Evolutionary conservation across 2,113 vertebrate genomes (phyloP).

Genomic region (Engraulis encrasicolus): DNA sequence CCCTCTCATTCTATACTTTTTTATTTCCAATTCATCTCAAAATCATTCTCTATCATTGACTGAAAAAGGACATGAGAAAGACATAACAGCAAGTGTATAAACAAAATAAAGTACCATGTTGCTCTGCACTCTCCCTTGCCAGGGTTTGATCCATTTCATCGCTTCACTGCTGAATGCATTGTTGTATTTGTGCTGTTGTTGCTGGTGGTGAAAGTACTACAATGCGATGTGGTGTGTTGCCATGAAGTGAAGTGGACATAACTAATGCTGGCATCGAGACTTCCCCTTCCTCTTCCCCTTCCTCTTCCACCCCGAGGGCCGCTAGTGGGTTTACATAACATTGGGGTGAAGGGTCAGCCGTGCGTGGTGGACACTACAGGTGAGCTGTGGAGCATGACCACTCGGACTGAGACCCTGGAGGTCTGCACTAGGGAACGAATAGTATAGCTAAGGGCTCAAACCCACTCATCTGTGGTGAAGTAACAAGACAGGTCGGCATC

Average conservation of each 20-base stretch:
- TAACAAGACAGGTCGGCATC: not conserved
- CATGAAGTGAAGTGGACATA: slow-evolving; percentile 60
- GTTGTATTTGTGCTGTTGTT: slow-evolving; percentile 21
- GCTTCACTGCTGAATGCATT: too few species aligned
- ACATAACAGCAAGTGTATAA: too few species aligned
- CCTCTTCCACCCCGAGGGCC: slow-evolving; percentile 30
- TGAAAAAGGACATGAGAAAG: too few species aligned
- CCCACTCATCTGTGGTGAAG: not conserved
- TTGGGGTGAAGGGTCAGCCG: slow-evolving; percentile 45
- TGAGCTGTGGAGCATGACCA: not conserved
- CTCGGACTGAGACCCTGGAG: not conserved
- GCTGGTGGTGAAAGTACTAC: slow-evolving; percentile 60
- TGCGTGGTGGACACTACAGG: not conserved
- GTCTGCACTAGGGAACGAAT: too few species aligned
- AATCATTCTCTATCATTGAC: too few species aligned
- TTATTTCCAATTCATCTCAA: too few species aligned
- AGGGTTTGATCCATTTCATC: slow-evolving; percentile 28
- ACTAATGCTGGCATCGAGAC: slow-evolving; percentile 59
- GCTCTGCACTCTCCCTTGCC: slow-evolving; percentile 19
- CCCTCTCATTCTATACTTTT: too few species aligned
- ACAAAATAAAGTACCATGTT: not conserved
- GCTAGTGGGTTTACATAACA: slow-evolving; percentile 53
- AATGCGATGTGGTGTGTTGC: slow-evolving; percentile 68
- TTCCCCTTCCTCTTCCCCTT: slow-evolving; percentile 61
- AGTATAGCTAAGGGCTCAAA: not conserved